Base-by-base conservation (phyloP, 2,113 vertebrate genomes). In the Pangasianodon hypophthalmus region DNA sequence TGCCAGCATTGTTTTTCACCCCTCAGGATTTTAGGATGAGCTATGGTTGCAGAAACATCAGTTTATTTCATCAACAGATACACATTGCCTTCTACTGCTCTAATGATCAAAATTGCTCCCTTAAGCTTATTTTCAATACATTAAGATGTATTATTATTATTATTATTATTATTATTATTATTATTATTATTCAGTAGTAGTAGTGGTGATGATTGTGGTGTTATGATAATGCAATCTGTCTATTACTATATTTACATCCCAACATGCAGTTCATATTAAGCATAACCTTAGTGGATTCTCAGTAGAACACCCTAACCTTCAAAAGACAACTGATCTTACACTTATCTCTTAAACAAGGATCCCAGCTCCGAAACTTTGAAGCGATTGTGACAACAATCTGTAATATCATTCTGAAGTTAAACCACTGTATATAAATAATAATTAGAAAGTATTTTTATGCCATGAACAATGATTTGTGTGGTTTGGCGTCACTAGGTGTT, bases 401-500 rank as follows among this genome's bases (percentile, higher is more conserved):
- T 62, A 3, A 81, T 37, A 37, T 87, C 5, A 48, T 92, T 64
- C 48, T 90, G 18, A 77, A 80, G 85, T 37, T 32, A 67, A 92
- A 1, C 29, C 14, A n/a, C 2, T 32, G 32, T n/a, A 6, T 80
- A 52, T 5, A 54, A 58, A 83, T 58, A 60, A 48, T 6, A 60
- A 44, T n/a, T 79, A n/a, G 18, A 58, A 44, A 71, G 0, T 11
- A 52, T 32, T 41, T 37, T 64, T 10, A 60, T 56, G 9, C 48
- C 52, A 46, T 80, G 32, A 26, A n/a, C 52, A 32, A 29, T 84
- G 46, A 84, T 56, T 85, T 80, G 11, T 87, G 44, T 85, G 41
- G 41, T 26, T 90, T 75, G 60, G 21, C 75, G 75, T 90, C 7
- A 73, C 7, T 92, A 97, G 97, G 96, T 96, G 46, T 95, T 96